Evolutionary conservation across 2,888 invertebrate genomes (phyloP).

Genomic region (Baronia brevicornis): DNA sequence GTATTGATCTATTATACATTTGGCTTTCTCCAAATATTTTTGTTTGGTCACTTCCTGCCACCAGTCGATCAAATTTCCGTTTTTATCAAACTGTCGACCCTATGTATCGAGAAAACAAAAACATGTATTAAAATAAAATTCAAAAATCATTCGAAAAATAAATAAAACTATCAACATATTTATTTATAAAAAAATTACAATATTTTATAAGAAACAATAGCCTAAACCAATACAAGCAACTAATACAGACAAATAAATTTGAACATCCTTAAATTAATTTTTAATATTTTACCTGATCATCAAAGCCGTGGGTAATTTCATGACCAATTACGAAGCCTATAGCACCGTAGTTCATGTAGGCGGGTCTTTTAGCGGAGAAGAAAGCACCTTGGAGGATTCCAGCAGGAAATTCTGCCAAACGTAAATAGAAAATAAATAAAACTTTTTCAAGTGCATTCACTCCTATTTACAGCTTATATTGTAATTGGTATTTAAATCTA

Average conservation of each 20-base stretch:
- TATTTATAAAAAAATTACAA: neutral
- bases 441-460: no score
- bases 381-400: constrained; percentile 95
- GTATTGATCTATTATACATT: constrained; percentile 95
- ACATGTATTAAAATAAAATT: neutral
- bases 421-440: no score
- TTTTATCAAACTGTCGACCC: constrained; percentile 93
- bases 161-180: no score
- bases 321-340: constrained; percentile 95
- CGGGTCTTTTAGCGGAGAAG: constrained; percentile 90
- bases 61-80: constrained; percentile 95
- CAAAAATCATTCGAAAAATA: no score
- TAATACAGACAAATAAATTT: neutral
- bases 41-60: constrained; percentile 90
- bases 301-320: constrained; percentile 94
- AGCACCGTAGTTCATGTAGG: constrained; percentile 94
- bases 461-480: no score
- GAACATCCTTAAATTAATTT: neutral
- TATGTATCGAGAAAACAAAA: constrained; percentile 28
- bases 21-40: constrained; percentile 87
- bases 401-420: constrained; percentile 96
- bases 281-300: constrained; percentile 77
- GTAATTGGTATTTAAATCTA: no score
- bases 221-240: no score
- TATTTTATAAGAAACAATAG: no score